Conservation (phyloP, 2,113 vertebrate species). For the Dicerorhinus sumatrensis region DNA sequence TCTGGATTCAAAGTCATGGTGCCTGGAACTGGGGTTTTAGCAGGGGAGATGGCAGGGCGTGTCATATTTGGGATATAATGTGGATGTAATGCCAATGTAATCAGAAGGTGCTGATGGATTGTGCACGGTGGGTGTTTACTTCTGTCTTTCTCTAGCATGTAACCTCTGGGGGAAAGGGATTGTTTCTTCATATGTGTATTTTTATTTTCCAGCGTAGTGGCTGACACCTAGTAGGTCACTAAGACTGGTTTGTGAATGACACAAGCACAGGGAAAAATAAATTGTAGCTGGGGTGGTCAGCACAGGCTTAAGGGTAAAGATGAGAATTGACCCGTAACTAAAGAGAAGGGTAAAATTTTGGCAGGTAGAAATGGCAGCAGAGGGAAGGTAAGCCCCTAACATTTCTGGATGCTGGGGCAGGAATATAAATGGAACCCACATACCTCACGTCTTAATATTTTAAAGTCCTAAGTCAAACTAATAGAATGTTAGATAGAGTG, state of each 20-base stretch:
- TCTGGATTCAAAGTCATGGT: not conserved
- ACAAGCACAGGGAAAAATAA: not conserved
- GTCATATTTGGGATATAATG: not conserved
- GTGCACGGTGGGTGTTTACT: not conserved
- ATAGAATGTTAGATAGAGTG: slow-evolving; percentile 46
- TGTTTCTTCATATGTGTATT: not conserved
- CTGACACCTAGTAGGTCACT: not conserved
- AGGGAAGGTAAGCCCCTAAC: not conserved
- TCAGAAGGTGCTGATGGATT: not conserved
- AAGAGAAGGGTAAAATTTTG: not conserved
- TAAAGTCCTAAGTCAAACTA: slow-evolving; percentile 61
- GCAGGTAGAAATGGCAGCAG: not conserved
- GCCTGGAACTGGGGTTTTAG: not conserved
- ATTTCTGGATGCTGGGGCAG: not conserved
- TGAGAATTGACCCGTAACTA: not conserved
- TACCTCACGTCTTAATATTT: slow-evolving; percentile 16
- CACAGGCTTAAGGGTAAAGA: not conserved
- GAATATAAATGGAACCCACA: not conserved
- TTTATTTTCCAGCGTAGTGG: not conserved
- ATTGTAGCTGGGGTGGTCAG: not conserved
- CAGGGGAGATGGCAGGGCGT: not conserved
- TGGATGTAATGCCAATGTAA: not conserved
- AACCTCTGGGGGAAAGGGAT: not conserved
- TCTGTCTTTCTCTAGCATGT: not conserved
- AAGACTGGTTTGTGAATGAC: not conserved